Conservation (phyloP, 2,113 vertebrate genomes). For the Psittacara wagleri region DNA sequence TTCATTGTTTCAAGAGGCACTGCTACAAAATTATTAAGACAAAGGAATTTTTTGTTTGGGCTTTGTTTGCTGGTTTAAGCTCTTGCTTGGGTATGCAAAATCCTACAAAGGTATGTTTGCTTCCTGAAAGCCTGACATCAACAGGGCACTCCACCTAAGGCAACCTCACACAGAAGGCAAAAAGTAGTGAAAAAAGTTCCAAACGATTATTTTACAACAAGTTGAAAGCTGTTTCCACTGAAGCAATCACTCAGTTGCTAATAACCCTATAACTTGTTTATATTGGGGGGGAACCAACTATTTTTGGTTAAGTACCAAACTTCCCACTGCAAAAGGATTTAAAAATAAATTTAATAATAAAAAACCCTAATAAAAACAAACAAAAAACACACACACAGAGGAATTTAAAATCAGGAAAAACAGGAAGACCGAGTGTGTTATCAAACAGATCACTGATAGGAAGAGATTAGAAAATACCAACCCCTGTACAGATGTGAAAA, state of each 20-base stretch:
- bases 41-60: background rate
- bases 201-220: background rate
- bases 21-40: background rate
- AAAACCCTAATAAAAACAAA: background rate
- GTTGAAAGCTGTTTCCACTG: background rate
- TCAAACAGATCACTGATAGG: accelerated
- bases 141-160: background rate
- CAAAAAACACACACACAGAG: background rate
- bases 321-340: background rate
- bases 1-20: background rate
- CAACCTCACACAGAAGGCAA: background rate
- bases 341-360: background rate
- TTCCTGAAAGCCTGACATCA: background rate
- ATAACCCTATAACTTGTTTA: background rate
- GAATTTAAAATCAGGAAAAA: background rate
- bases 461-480: accelerated
- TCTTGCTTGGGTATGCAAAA: background rate
- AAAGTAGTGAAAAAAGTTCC: background rate
- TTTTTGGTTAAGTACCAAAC: slow-evolving; percentile 15
- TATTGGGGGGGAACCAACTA: background rate
- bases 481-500: accelerated
- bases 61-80: background rate
- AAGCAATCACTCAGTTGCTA: background rate
- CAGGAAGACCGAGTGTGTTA: background rate
- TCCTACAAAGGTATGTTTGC: background rate